phyloP scores from a whole-genome alignment of 2,797 vertebrate genomes.

The Eospalax fontanierii region DNA sequence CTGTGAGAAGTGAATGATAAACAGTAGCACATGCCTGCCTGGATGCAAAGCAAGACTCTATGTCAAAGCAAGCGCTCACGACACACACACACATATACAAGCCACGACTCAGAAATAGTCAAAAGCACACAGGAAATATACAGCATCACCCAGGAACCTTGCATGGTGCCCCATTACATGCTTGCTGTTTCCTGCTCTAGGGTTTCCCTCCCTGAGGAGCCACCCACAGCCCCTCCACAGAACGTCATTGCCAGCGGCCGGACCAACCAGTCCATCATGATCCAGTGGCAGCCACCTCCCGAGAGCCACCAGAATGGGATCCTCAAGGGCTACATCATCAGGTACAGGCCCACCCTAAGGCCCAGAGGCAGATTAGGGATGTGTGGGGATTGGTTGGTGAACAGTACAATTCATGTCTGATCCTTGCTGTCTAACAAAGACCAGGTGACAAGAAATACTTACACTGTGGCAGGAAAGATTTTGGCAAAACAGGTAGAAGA shows the following conservation, averaged over 20 bases:
- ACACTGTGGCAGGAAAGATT: fast-evolving
- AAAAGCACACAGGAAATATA: not conserved
- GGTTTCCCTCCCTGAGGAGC: conserved; percentile 96
- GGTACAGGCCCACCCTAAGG: conserved; percentile 86
- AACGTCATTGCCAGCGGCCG: conserved; percentile 97
- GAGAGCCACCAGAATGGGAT: conserved; percentile 98
- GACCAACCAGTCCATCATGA: conserved; percentile 99
- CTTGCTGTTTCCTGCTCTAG: conserved; percentile 82
- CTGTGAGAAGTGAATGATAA: not conserved
- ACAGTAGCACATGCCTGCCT: not conserved
- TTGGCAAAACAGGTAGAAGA: not conserved
- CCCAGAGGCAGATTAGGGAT: no score
- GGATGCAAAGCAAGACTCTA: not conserved
- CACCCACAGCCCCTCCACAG: conserved; percentile 96
- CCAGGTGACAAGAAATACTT: not conserved
- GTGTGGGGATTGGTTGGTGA: fast-evolving
- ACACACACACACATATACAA: no score
- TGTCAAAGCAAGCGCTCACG: not conserved
- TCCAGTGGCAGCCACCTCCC: conserved; percentile 98
- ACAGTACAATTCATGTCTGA: not conserved
- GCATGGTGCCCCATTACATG: not conserved
- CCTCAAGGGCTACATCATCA: conserved; percentile 95
- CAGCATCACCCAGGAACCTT: not conserved
- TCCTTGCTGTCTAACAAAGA: not conserved
- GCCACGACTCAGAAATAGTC: conserved; percentile 51